Conservation (phyloP, 2,888 invertebrate species). For the Glyphotaelius pellucidus region DNA sequence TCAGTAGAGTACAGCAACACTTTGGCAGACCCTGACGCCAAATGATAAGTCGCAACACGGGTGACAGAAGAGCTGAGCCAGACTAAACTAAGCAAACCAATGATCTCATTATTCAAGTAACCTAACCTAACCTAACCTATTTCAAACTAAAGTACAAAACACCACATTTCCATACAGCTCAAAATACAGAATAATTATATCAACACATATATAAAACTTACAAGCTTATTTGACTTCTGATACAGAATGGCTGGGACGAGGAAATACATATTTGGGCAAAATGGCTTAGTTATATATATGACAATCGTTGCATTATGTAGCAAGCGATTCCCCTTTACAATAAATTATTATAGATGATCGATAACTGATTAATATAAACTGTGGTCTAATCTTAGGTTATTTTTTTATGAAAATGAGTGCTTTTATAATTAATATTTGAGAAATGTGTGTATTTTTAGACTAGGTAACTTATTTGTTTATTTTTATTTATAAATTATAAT, state of each 20-base stretch:
- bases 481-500: slow-evolving; percentile 56
- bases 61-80: slow-evolving; percentile 71
- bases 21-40: slow-evolving; percentile 49
- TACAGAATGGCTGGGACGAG: slow-evolving; percentile 29
- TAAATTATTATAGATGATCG: slow-evolving; percentile 45
- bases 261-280: slow-evolving; percentile 32
- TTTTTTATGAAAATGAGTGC: slow-evolving; percentile 66
- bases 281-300: slow-evolving; percentile 54
- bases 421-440: slow-evolving; percentile 64
- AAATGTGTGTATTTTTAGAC: slow-evolving; percentile 66
- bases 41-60: slow-evolving; percentile 55
- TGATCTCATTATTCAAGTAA: slow-evolving; percentile 78
- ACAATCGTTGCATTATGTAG: slow-evolving; percentile 59
- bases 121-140: slow-evolving; percentile 67
- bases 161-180: slow-evolving; percentile 68
- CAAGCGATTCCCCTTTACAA: slow-evolving; percentile 53
- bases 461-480: slow-evolving; percentile 65
- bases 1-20: slow-evolving; percentile 58
- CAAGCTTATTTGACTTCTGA: background rate
- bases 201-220: slow-evolving; percentile 21
- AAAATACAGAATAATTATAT: slow-evolving; percentile 4
- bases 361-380: slow-evolving; percentile 61
- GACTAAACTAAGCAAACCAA: slow-evolving; percentile 75
- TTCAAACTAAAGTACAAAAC: slow-evolving; percentile 73
- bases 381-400: slow-evolving; percentile 66